A percentile compares a stretch with the other conserved stretches of the same genome.
Evolutionary conservation across 2,888 invertebrate species (phyloP).

Genomic region (Chamaedrilus cognettii): DNA sequence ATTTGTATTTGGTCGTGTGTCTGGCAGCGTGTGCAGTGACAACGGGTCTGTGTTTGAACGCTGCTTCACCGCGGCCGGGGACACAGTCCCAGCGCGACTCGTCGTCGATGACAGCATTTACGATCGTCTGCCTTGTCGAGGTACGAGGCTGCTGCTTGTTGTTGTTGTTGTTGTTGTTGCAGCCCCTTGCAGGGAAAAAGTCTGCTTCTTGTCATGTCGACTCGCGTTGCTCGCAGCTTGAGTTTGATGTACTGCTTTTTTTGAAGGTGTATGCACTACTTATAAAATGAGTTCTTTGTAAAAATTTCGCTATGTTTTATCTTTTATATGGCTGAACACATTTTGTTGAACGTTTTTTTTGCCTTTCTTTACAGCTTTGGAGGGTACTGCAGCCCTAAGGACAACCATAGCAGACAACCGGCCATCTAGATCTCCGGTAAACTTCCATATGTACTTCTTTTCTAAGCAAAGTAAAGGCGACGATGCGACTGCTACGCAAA

Average conservation of each 20-base stretch:
- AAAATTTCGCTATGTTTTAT: not conserved
- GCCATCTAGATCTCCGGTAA: not conserved
- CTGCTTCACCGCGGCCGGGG: not conserved
- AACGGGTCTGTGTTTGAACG: not conserved
- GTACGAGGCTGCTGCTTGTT: too few species aligned
- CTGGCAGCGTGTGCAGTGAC: too few species aligned
- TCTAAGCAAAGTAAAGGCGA: not conserved
- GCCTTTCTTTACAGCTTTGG: not conserved
- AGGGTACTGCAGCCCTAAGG: not conserved
- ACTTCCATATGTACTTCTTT: not conserved
- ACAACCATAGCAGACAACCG: not conserved
- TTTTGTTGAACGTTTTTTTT: not conserved
- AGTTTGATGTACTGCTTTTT: not conserved
- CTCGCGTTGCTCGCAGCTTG: not conserved
- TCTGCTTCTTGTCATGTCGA: not conserved
- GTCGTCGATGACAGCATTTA: not conserved
- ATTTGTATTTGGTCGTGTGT: too few species aligned
- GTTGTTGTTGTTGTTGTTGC: too few species aligned
- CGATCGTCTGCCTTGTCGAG: slow-evolving; percentile 2
- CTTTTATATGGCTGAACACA: too few species aligned
- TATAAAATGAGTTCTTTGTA: not conserved
- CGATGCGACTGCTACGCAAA: not conserved
- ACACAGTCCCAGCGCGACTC: not conserved
- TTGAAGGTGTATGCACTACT: too few species aligned
- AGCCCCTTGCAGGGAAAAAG: too few species aligned